Base-by-base conservation (phyloP, 2,797 vertebrate species). In the Enteromius mattozi region DNA sequence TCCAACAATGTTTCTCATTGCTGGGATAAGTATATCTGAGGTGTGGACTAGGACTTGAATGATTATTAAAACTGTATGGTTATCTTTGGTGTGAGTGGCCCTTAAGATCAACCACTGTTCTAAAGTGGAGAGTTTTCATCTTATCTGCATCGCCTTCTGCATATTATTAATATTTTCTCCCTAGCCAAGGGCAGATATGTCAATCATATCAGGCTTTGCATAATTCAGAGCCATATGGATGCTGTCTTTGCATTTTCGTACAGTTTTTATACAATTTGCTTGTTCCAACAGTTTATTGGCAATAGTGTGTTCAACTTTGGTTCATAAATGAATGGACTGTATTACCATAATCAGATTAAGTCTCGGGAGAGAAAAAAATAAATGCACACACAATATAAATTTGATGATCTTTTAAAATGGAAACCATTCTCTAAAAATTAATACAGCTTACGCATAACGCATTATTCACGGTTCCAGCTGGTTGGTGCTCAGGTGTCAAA, bases 391-490 rank as follows among this genome's bases (percentile, higher is more conserved):
- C 27, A 17, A 30, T 85, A 70, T 74, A 70, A 51, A 83, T 83
- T 71, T 70, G 66, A 78, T 56, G 59, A 87, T 80, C 33, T 75
- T 70, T 75, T 71, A 66, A 87, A 83, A 81, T 89, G 68, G 87
- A 90, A 90, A 88, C 86, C 77, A 83, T 80, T 83, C 86, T 75
- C 90, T 84, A 83, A 87, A 91, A 91, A 92, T 92, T 90, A 87
- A 90, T 91, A 75, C 61, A 16, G 74, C 82, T 71, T 86, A 87
- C 90, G 85, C 81, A 61, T 85, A 84, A 89, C 90, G 80, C 80
- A 88, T 92, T 90, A 92, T 92, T 92, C 88, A 92, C 88, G 78
- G 69, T 77, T 45, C 7, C 35, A 81, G 76, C 87, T 89, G 86
- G 86, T 88, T 83, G 65, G 76, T 47, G 33, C 21, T 75, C 65